Conservation (phyloP, 2,888 invertebrate species). For the Tineola bisselliella region DNA sequence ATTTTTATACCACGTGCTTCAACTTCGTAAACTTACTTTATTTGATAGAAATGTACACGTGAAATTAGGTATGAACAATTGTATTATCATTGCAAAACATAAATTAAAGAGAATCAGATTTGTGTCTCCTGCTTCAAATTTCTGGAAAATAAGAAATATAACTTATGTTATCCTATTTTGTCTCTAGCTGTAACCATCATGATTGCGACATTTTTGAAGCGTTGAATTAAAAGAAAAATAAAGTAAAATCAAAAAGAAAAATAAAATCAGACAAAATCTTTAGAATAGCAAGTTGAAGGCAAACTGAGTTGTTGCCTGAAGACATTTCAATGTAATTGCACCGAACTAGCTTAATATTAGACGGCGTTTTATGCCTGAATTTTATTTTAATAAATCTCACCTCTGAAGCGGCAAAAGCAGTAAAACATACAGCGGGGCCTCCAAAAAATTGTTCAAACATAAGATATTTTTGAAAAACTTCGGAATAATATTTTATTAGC, state of each 20-base stretch:
- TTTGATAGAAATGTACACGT: slow-evolving; percentile 26
- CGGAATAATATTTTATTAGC: slow-evolving; percentile 30
- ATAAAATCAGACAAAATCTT: too few species aligned
- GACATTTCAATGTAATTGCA: too few species aligned
- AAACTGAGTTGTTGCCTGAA: too few species aligned
- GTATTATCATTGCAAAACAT: slow-evolving; percentile 22
- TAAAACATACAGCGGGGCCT: slow-evolving; percentile 34
- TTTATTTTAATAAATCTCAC: slow-evolving; percentile 20
- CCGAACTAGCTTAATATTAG: too few species aligned
- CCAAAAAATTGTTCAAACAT: slow-evolving; percentile 36
- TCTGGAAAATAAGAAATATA: slow-evolving; percentile 22
- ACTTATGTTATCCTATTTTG: too few species aligned
- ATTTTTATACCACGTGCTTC: not conserved
- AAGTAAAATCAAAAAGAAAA: too few species aligned
- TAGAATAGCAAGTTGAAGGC: too few species aligned
- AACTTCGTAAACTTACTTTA: slow-evolving; percentile 22
- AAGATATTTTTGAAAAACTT: slow-evolving; percentile 36
- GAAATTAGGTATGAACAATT: slow-evolving; percentile 28
- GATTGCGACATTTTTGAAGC: too few species aligned
- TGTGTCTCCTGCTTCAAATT: slow-evolving; percentile 27
- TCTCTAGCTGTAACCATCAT: too few species aligned
- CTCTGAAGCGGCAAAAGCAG: slow-evolving; percentile 33
- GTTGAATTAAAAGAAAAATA: too few species aligned
- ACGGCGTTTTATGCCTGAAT: too few species aligned
- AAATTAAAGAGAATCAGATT: slow-evolving; percentile 27